These are phyloP conservation scores for Torymus auratus DNA, from an alignment of 2,888 invertebrate species.

Conservation along the genomic window DNA sequence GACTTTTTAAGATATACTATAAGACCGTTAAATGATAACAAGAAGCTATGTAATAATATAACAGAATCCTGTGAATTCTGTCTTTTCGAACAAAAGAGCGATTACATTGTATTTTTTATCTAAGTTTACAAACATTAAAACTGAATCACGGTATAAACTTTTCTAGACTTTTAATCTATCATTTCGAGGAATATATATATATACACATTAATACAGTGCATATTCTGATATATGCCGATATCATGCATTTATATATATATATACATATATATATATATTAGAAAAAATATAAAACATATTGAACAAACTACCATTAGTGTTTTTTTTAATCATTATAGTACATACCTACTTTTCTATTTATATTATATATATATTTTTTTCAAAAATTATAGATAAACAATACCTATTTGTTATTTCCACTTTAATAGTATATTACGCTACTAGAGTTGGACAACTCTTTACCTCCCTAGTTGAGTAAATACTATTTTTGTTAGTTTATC, in stretches of 20 bases:
- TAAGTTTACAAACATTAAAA: constrained; percentile 50
- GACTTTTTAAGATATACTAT: constrained; percentile 47
- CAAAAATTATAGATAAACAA: too few species aligned
- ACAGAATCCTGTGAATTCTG: constrained; percentile 32
- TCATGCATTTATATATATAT: constrained; percentile 45
- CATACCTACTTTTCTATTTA: too few species aligned
- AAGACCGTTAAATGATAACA: constrained; percentile 39
- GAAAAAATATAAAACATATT: constrained; percentile 47
- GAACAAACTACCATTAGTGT: constrained; percentile 7
- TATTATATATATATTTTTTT: too few species aligned
- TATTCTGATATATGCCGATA: constrained; percentile 40
- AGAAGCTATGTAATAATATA: constrained; percentile 40
- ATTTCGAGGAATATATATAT: constrained; percentile 39
- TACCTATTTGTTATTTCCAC: too few species aligned
- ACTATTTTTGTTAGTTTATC: too few species aligned
- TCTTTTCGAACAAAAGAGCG: constrained; percentile 38
- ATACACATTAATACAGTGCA: constrained; percentile 41
- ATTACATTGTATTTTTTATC: constrained; percentile 51
- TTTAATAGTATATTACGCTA: too few species aligned
- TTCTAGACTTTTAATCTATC: constrained; percentile 47
- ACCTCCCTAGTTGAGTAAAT: too few species aligned
- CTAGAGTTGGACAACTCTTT: too few species aligned
- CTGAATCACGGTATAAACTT: constrained; percentile 28
- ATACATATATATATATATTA: constrained; percentile 45
- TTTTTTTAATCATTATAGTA: neutral